Evolutionary conservation across 92 coral and sea anemone genomes (phyloP).

Genomic region (Phenganax stokvisi): DNA sequence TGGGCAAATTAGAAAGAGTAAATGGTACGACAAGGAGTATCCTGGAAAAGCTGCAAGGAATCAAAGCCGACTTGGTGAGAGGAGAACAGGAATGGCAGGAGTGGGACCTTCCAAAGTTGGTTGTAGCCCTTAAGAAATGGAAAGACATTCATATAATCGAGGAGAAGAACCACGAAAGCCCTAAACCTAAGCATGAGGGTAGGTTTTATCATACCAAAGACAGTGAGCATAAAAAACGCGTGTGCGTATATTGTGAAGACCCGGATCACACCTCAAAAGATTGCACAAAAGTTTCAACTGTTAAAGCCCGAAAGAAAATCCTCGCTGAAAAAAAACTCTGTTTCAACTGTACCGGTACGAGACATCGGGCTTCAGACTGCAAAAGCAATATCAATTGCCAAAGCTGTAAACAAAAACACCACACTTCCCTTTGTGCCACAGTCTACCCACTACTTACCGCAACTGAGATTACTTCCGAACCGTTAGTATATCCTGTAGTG

Average conservation of each 20-base stretch:
- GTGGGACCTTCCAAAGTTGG: not conserved
- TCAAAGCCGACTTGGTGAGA: not conserved
- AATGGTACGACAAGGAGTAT: not conserved
- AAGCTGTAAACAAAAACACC: slow-evolving; percentile 41
- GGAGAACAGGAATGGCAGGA: not conserved
- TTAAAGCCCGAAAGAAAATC: slow-evolving; percentile 24
- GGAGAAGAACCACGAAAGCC: not conserved
- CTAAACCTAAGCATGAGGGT: not conserved
- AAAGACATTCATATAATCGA: not conserved
- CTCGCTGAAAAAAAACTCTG: slow-evolving; percentile 37
- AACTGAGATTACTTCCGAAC: slow-evolving; percentile 12
- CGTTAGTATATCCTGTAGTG: slow-evolving; percentile 40
- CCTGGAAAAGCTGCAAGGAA: not conserved
- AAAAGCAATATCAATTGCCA: slow-evolving; percentile 26
- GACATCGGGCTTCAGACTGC: slow-evolving; percentile 43
- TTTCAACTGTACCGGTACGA: slow-evolving; percentile 48
- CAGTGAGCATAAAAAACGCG: not conserved
- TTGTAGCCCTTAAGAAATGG: no score
- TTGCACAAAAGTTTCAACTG: slow-evolving; percentile 27
- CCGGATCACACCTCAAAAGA: slow-evolving; percentile 36
- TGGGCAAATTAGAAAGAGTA: slow-evolving; percentile 4
- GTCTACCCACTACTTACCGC: slow-evolving; percentile 16
- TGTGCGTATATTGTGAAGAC: slow-evolving; percentile 43
- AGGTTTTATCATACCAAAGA: not conserved
- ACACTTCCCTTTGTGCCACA: slow-evolving; percentile 8